Evolutionary conservation across 1,140 invertebrate species (phyloP), one percentile per base, ranked within the genome.

Genomic region (Meteorus sp.): DNA sequence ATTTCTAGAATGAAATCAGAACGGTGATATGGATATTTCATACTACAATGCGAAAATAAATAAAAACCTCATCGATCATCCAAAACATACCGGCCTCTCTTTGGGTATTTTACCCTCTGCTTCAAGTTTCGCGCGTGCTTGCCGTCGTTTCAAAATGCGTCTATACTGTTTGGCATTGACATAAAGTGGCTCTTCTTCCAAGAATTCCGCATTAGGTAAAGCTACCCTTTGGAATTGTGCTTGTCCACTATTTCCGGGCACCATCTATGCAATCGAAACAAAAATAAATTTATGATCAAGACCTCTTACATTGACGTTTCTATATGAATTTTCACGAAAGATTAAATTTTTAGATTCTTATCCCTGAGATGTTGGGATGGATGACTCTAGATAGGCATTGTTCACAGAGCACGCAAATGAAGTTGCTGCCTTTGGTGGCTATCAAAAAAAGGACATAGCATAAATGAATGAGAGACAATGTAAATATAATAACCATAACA

Each of bases 141-240:
- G 92, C 52, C 95, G 80, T 60, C 95, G 80, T 73, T 95, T 95
- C 5, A 97, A 80, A 70, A 97, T 97, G 56, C 94, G 83, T 70
- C 94, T 91, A 77, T 97, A 97, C 73, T 99, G 97, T 74, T 97
- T 96, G n/a, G 95, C 95, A 84, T 99, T 99, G 0, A 99, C 97
- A 79, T 98, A 99, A 5, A 99, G 76, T 1, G 95, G 93, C 71
- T 97, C 94, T 74, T 97, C 94, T 78, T 95, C 92, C 11, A 94
- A 82, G 54, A 93, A 82, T 75, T 92, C 92, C 1, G 87, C 84
- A 61, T 71, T 82, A 44, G 84, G 84, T 54, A 85, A 79, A 56
- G 84, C 88, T 53, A 90, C 84, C 67, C 88, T 77, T 72, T 88
- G 86, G 47, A 86, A 84, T 63, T 85, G 85, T 29, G 69, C 67